Evolutionary conservation across 2,888 invertebrate species (phyloP).

Genomic region (Rhagonycha lutea): DNA sequence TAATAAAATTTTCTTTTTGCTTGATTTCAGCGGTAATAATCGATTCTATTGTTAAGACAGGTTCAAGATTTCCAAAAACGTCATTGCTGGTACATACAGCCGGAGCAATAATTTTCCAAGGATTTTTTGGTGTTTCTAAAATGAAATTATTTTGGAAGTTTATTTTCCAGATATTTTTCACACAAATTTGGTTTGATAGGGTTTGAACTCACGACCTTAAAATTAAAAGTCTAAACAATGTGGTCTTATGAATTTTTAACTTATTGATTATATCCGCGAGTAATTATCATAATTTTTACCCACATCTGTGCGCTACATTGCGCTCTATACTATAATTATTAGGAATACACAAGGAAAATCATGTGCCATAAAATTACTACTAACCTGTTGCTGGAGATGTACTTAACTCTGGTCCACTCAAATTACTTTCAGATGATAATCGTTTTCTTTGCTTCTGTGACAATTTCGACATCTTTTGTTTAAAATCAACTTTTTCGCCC

Average conservation of each 20-base stretch:
- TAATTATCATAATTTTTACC: no score
- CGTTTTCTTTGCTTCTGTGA: slow-evolving; percentile 70
- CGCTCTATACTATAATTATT: no score
- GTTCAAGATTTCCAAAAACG: slow-evolving; percentile 5
- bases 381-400: slow-evolving; percentile 20
- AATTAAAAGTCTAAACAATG: no score
- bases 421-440: slow-evolving; percentile 57
- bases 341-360: no score
- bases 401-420: slow-evolving; percentile 37
- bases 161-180: background rate
- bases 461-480: slow-evolving; percentile 55
- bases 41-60: slow-evolving; percentile 51
- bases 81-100: slow-evolving; percentile 51
- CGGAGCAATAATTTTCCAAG: slow-evolving; percentile 57
- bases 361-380: background rate
- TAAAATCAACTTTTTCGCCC: slow-evolving; percentile 40
- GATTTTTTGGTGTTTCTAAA: slow-evolving; percentile 50
- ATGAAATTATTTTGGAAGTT: background rate
- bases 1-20: slow-evolving; percentile 71
- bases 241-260: no score
- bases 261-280: no score
- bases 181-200: no score
- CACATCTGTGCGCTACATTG: no score
- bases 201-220: no score
- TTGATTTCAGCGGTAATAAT: slow-evolving; percentile 76